Percentiles rank a stretch among this genome's conserved stretches.
These are phyloP conservation scores for Psylliodes chrysocephalus DNA, from an alignment of 2,888 invertebrate species.

Conservation along the genomic window DNA sequence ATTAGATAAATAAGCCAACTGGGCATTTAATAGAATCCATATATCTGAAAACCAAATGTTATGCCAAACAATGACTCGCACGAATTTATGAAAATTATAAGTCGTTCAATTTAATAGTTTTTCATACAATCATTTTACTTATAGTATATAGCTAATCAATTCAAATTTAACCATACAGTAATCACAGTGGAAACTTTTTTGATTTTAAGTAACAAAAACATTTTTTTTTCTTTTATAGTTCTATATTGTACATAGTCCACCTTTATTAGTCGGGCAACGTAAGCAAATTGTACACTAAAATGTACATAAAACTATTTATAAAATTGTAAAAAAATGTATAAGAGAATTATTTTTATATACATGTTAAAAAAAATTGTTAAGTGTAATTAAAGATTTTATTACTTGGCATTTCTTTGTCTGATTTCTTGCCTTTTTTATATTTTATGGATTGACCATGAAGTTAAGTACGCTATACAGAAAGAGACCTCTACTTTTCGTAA, in stretches of 20 bases:
- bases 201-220: not conserved
- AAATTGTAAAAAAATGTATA: slow-evolving; percentile 47
- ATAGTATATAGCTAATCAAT: not conserved
- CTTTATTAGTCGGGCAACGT: slow-evolving; percentile 33
- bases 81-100: no score
- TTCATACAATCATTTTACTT: not conserved
- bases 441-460: no score
- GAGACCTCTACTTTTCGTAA: no score
- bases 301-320: slow-evolving; percentile 48
- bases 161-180: not conserved
- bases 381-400: slow-evolving; percentile 43
- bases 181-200: not conserved
- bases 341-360: slow-evolving; percentile 49
- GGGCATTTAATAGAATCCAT: no score
- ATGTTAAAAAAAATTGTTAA: slow-evolving; percentile 46
- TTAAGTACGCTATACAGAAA: no score
- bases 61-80: no score
- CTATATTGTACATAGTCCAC: slow-evolving; percentile 29
- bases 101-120: not conserved
- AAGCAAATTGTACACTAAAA: slow-evolving; percentile 37
- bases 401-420: slow-evolving; percentile 25
- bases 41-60: no score
- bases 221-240: not conserved
- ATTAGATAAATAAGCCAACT: no score
- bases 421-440: not conserved